Percentiles rank a stretch among this genome's conserved stretches.
phyloP scores from a whole-genome alignment of 2,113 vertebrate species.

The Corapipo altera region DNA sequence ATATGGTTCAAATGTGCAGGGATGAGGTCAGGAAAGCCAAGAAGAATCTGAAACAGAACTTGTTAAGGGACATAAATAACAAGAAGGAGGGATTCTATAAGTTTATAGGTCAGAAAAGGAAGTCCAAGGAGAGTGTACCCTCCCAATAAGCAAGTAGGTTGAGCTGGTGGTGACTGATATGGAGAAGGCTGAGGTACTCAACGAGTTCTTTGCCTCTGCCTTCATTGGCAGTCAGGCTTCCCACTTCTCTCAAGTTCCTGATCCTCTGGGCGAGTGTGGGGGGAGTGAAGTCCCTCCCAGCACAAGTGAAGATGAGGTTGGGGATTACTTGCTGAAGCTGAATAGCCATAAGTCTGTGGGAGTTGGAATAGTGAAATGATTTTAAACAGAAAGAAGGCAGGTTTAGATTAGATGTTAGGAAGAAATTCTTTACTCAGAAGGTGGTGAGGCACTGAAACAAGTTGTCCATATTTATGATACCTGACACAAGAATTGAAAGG shows the following conservation, averaged over 20 bases:
- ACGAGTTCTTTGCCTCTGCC: neutral
- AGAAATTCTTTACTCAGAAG: neutral
- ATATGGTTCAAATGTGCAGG: neutral
- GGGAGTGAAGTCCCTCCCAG: neutral
- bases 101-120: neutral
- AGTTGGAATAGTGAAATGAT: neutral
- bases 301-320: neutral
- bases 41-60: neutral
- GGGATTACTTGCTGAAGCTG: neutral
- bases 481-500: neutral
- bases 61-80: rapidly evolving
- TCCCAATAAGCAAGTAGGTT: rapidly evolving
- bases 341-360: neutral
- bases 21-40: neutral
- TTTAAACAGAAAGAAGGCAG: neutral
- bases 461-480: neutral
- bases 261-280: rapidly evolving
- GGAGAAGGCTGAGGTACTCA: neutral
- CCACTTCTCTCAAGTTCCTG: neutral
- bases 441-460: neutral
- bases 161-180: neutral
- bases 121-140: neutral
- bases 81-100: neutral
- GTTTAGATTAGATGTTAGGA: neutral
- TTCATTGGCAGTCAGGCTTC: neutral